These are phyloP conservation scores for Cantharis rustica DNA, from an alignment of 2,888 invertebrate species.

Conservation along the genomic window DNA sequence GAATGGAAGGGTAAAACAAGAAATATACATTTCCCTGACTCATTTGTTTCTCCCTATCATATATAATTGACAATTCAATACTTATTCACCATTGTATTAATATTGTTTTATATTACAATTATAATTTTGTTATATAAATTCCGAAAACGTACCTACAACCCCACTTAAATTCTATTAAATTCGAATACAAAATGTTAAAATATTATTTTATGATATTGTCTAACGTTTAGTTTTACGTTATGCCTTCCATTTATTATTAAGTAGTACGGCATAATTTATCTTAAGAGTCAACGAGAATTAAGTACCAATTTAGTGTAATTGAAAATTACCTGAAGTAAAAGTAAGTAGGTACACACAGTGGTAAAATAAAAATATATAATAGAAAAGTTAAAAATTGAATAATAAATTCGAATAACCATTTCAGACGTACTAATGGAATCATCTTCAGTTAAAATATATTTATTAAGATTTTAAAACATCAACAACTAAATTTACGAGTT, in stretches of 20 bases:
- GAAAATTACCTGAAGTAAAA: neutral
- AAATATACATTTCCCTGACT: slow-evolving; percentile 25
- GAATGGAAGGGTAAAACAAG: slow-evolving; percentile 29
- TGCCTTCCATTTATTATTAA: neutral
- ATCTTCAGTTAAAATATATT: neutral
- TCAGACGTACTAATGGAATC: neutral
- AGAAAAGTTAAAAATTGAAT: neutral
- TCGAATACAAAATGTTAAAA: neutral
- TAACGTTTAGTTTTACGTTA: neutral
- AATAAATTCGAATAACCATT: neutral
- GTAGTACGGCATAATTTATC: neutral
- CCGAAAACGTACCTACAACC: neutral
- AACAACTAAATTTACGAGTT: slow-evolving; percentile 21
- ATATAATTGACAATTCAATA: slow-evolving; percentile 29
- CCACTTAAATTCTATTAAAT: neutral
- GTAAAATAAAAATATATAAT: too few species aligned
- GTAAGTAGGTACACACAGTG: neutral
- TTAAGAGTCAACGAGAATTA: neutral
- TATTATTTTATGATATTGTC: neutral
- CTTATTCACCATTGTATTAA: slow-evolving; percentile 9
- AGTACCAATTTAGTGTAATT: neutral
- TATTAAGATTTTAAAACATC: slow-evolving; percentile 1
- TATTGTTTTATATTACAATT: slow-evolving; percentile 1
- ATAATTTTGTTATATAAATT: slow-evolving; percentile 1
- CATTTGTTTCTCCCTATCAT: slow-evolving; percentile 26